These are phyloP conservation scores for Scomber japonicus DNA, from an alignment of 2,113 vertebrate genomes.

Conservation along the genomic window DNA sequence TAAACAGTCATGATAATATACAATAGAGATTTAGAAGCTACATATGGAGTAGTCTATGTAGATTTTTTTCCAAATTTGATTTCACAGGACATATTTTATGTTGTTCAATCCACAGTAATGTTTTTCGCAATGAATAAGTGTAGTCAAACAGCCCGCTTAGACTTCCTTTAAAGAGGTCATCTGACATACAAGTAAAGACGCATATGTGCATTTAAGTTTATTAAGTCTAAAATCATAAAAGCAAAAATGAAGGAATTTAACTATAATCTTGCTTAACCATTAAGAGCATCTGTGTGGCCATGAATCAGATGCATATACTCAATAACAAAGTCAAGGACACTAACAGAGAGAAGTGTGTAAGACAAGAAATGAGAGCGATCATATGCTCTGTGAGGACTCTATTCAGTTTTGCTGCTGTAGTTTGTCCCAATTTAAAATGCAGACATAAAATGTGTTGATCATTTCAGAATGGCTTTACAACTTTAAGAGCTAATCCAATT, in stretches of 20 bases:
- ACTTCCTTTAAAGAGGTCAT: not conserved
- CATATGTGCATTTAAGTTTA: not conserved
- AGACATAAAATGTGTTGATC: not conserved
- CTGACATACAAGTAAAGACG: not conserved
- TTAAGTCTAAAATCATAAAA: not conserved
- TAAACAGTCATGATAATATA: not conserved
- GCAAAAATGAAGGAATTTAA: not conserved
- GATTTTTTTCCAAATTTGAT: not conserved
- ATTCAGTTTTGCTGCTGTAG: constrained; percentile 15
- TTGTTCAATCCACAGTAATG: not conserved
- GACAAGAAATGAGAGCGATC: constrained; percentile 14
- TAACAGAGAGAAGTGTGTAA: constrained; percentile 55
- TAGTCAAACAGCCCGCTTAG: not conserved
- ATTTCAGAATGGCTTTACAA: constrained; percentile 1
- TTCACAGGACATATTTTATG: not conserved
- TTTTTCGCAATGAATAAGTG: not conserved
- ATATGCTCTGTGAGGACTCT: not conserved
- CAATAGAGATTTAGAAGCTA: too few relatives aligned
- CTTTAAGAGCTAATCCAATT: not conserved
- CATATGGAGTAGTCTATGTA: not conserved
- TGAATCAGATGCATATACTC: constrained; percentile 65
- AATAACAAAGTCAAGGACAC: constrained; percentile 83
- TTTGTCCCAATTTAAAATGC: constrained; percentile 6
- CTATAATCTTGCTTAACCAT: constrained; percentile 15
- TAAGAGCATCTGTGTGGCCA: constrained; percentile 42